A percentile compares a stretch with the other conserved stretches of the same genome.
Evolutionary conservation across 64 coral and sea anemone genomes (phyloP).

Genomic region (Actinia equina): DNA sequence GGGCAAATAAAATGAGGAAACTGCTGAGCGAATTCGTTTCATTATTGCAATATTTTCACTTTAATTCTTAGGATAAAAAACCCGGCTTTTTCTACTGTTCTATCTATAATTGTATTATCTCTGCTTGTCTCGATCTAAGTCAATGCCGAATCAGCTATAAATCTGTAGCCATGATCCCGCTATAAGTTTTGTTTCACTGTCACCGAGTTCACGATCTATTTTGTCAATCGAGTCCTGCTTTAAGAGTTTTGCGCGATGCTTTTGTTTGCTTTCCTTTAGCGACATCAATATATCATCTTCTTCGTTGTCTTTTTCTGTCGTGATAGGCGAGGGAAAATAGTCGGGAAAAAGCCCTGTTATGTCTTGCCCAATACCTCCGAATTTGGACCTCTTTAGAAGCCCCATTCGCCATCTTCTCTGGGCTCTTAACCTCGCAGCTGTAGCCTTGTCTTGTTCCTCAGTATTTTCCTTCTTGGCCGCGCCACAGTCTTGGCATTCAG

Average conservation of each 20-base stretch:
- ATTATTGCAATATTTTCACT: not conserved
- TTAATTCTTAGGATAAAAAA: not conserved
- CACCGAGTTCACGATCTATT: constrained; percentile 25
- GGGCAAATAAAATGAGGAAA: not conserved
- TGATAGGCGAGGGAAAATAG: constrained; percentile 6
- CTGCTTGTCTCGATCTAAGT: not conserved
- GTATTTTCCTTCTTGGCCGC: not conserved
- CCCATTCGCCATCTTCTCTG: constrained; percentile 28
- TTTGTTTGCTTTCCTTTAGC: constrained; percentile 16
- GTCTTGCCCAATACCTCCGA: constrained; percentile 4
- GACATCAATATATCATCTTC: constrained; percentile 13
- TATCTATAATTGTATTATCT: not conserved
- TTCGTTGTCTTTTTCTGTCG: not conserved
- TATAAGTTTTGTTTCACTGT: constrained; percentile 14
- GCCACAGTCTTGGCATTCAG: not conserved
- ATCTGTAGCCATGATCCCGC: constrained; percentile 23
- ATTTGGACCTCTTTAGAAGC: not conserved
- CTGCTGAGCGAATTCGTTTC: no score
- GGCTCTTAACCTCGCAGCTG: not conserved
- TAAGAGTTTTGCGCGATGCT: constrained; percentile 8
- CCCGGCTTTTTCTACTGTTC: not conserved
- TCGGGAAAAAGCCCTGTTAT: not conserved
- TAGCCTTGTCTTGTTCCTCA: not conserved
- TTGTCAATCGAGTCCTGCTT: constrained; percentile 24
- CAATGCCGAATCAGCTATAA: not conserved